These are phyloP conservation scores for Monoplex corrugatus DNA, from an alignment of 2,888 invertebrate species.

Conservation along the genomic window DNA sequence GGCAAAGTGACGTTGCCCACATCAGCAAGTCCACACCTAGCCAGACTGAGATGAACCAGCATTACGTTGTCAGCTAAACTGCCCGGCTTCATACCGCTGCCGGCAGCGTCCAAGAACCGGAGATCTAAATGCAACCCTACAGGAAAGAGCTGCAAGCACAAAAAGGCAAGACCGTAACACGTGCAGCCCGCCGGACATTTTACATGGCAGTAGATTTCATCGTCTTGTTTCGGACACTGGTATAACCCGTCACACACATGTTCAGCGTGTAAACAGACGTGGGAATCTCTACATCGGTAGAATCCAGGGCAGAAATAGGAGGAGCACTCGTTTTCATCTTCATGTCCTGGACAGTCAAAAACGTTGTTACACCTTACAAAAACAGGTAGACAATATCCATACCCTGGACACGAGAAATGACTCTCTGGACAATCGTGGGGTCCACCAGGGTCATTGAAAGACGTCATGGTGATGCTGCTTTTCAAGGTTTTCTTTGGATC, in stretches of 20 bases:
- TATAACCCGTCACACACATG: not conserved
- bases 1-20: not conserved
- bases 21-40: not conserved
- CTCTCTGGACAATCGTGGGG: not conserved
- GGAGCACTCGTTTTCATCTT: not conserved
- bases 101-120: slow-evolving; percentile 19
- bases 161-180: not conserved
- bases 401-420: slow-evolving; percentile 3
- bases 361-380: slow-evolving; percentile 13
- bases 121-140: too few relatives aligned
- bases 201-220: not conserved
- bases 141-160: not conserved
- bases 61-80: not conserved
- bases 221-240: not conserved
- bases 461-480: too few relatives aligned
- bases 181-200: not conserved
- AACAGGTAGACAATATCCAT: slow-evolving; percentile 6
- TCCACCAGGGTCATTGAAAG: too few relatives aligned
- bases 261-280: not conserved
- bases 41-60: slow-evolving; percentile 14
- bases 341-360: not conserved
- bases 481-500: too few relatives aligned
- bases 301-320: not conserved
- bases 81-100: not conserved
- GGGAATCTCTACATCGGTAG: slow-evolving; percentile 7